These are phyloP conservation scores for Anseranas semipalmata DNA, from an alignment of 2,113 vertebrate genomes.

Conservation along the genomic window DNA sequence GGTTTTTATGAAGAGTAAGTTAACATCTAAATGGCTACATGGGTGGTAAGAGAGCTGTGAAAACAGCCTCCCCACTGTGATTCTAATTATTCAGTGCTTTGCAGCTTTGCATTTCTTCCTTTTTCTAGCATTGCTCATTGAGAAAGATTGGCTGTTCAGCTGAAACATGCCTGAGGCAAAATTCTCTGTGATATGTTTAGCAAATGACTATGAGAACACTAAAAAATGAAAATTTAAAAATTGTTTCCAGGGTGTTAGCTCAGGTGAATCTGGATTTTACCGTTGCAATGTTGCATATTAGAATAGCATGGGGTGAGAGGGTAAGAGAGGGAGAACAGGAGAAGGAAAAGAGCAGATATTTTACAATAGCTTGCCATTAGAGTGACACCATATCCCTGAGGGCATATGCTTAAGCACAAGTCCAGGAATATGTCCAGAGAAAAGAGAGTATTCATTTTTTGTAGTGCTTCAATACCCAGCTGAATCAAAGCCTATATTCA, in stretches of 20 bases:
- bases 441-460: not conserved
- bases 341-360: not conserved
- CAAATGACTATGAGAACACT: not conserved
- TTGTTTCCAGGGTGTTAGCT: not conserved
- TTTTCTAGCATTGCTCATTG: not conserved
- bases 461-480: not conserved
- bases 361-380: not conserved
- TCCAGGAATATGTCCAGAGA: not conserved
- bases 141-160: not conserved
- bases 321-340: fast-evolving
- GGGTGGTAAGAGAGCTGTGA: not conserved
- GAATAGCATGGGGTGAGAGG: not conserved
- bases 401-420: not conserved
- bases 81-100: not conserved
- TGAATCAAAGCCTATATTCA: not conserved
- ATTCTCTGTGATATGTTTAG: not conserved
- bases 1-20: not conserved
- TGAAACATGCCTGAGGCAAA: not conserved
- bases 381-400: not conserved
- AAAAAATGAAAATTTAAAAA: not conserved
- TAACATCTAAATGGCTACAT: not conserved
- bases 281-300: not conserved
- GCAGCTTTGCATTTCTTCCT: not conserved
- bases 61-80: not conserved
- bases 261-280: not conserved